phyloP scores from a whole-genome alignment of 2,888 invertebrate species.

The Macrosiphum euphorbiae region DNA sequence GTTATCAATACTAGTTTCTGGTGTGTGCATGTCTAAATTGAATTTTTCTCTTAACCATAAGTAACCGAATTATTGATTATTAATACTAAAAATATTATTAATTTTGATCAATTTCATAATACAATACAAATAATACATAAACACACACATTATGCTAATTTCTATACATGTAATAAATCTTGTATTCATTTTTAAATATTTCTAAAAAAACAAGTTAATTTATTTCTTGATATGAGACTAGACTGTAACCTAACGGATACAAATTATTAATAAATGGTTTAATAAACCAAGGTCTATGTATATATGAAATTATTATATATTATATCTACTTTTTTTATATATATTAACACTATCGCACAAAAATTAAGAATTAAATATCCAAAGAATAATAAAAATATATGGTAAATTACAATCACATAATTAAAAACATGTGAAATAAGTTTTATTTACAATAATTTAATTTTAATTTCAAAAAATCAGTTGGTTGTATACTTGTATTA shows the following conservation, averaged over 20 bases:
- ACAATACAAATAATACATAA: neutral
- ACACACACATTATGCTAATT: neutral
- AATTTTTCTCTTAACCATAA: constrained; percentile 31
- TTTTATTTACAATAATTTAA: neutral
- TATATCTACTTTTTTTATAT: neutral
- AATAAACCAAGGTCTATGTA: neutral
- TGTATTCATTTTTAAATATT: neutral
- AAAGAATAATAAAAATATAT: neutral
- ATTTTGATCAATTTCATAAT: neutral
- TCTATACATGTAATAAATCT: neutral
- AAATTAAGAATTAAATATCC: neutral
- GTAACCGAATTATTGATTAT: constrained; percentile 21
- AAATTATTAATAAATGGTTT: neutral
- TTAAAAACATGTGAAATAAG: neutral
- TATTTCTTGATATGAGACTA: neutral
- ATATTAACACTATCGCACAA: neutral
- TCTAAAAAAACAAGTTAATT: neutral
- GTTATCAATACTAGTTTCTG: constrained; percentile 22
- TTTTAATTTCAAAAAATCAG: neutral
- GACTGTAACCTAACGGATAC: neutral
- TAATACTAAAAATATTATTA: neutral
- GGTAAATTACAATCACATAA: neutral
- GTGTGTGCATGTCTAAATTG: constrained; percentile 59
- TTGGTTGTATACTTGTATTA: neutral
- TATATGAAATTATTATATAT: neutral